Evolutionary conservation across 2,797 vertebrate species (phyloP), one percentile per base, ranked within the genome.

Genomic region (Coccyzus lansbergi): DNA sequence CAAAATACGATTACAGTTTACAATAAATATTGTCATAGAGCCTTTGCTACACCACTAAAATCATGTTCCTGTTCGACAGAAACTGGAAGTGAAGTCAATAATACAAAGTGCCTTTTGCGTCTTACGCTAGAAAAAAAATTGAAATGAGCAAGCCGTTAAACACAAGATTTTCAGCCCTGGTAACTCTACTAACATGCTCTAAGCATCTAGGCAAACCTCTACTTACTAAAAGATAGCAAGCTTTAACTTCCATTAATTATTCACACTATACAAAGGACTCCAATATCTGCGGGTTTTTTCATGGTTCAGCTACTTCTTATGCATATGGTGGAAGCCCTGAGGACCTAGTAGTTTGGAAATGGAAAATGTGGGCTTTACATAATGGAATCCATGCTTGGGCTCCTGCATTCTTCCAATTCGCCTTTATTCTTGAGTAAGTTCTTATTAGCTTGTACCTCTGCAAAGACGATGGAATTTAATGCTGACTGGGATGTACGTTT

Each of bases 131-230:
- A 94, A 92, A 87, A n/a, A n/a, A 11, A 82, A 44, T 21, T 52
- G 53, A 90, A 82, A 11, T 42, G 36, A 92, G 71, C 22, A 85
- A 83, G 44, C 77, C 15, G 94, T 4, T 60, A 52, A 93, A 94
- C 46, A 72, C 14, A 34, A 79, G 21, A 55, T 83, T 83, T 92
- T 93, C 42, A 88, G 56, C 42, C 58, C 63, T 87, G 29, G 62
- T 86, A 91, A 94, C 90, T 88, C 68, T 74, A 93, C 48, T 72
- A 76, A 70, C n/a, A 83, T 68, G 78, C 72, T 78, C 53, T 18
- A 68, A 77, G 68, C 52, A 80, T 21, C 44, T 81, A 86, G 88
- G 72, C 70, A 92, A 80, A 79, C 55, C 34, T 86, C n/a, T 92
- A 52, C 63, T 81, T 63, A 86, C 51, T 81, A 74, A 72, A 82